Conservation (phyloP, 2,113 vertebrate species). For the Platysternon megacephalum region DNA sequence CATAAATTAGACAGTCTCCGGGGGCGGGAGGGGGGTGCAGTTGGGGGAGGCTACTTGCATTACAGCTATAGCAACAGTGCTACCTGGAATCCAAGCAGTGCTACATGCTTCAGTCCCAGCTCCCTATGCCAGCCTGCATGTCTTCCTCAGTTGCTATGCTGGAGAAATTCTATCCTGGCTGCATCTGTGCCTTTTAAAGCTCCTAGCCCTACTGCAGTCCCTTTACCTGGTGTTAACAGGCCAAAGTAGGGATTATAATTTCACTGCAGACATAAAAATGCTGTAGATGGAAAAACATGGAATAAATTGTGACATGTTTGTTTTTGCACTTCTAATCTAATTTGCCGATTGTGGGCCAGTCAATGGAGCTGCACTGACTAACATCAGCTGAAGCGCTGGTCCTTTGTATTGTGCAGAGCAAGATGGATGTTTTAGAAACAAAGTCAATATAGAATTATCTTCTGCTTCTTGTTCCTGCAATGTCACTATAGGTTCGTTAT, state of each 20-base stretch:
- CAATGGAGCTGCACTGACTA: neutral
- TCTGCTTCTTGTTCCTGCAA: constrained; percentile 13
- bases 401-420: neutral
- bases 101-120: neutral
- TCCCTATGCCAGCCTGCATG: neutral
- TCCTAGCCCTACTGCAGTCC: too few species aligned
- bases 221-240: neutral
- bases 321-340: constrained; percentile 11
- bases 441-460: constrained; percentile 33
- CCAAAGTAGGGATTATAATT: neutral
- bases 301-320: neutral
- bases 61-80: neutral
- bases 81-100: neutral
- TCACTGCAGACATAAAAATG: neutral
- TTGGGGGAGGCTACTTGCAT: neutral
- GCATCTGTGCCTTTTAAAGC: neutral
- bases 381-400: neutral
- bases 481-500: neutral
- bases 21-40: too few species aligned
- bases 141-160: neutral
- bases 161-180: neutral
- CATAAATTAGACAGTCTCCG: neutral
- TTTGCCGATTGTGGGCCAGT: neutral
- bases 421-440: constrained; percentile 12
- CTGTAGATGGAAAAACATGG: neutral